These are phyloP conservation scores for Chamaea fasciata DNA, from an alignment of 2,113 vertebrate genomes.

Conservation along the genomic window DNA sequence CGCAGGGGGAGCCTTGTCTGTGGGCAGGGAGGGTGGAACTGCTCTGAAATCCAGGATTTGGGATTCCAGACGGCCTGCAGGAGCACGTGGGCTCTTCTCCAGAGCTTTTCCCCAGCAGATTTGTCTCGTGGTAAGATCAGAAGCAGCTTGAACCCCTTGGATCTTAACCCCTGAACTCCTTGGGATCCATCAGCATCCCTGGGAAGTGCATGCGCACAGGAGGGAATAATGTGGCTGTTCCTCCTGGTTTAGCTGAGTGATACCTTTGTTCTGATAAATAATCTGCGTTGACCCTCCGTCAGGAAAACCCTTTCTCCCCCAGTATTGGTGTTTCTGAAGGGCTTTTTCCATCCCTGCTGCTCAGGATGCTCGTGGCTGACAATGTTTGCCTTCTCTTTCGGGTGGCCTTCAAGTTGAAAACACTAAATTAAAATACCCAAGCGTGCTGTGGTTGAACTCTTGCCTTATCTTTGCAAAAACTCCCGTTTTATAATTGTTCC, in stretches of 20 bases:
- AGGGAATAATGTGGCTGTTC: neutral
- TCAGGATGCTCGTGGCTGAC: neutral
- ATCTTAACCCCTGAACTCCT: neutral
- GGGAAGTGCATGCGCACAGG: neutral
- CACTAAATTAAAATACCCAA: neutral
- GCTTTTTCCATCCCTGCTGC: neutral
- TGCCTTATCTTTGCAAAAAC: neutral
- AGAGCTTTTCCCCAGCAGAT: neutral
- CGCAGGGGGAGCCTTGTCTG: neutral
- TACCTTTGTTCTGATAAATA: neutral
- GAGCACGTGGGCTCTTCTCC: neutral
- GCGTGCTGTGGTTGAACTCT: neutral
- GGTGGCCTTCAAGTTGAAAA: neutral
- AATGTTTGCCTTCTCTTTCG: neutral
- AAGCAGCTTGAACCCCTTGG: neutral
- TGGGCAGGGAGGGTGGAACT: neutral
- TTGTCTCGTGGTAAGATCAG: fast-evolving
- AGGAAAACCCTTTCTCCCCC: neutral
- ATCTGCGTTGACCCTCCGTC: neutral
- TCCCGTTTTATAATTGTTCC: neutral
- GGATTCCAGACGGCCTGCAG: fast-evolving
- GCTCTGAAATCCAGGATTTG: neutral
- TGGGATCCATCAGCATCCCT: fast-evolving
- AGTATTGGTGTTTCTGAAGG: neutral
- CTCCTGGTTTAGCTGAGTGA: neutral